Base-by-base conservation (phyloP, 2,113 vertebrate species). In the Rhegmatorhina hoffmannsi region DNA sequence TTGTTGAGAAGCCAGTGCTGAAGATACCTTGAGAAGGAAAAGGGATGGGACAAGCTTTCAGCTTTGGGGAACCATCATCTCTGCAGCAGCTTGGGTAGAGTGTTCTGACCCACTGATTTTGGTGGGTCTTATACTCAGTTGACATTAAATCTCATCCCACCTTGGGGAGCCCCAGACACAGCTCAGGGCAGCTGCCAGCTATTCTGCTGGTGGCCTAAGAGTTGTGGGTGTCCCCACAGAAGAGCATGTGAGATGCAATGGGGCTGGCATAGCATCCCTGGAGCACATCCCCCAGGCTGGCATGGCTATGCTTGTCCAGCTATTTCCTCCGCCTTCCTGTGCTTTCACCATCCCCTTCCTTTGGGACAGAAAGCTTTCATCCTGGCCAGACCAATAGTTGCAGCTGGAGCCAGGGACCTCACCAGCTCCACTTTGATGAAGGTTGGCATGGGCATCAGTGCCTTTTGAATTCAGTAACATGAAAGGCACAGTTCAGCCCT, bases 321-420 rank as follows among this genome's bases (percentile, higher is more conserved):
- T 92, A 86, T 95, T 96, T 95, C 86, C 91, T 92, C 88, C 0
- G 1, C 46, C 52, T 89, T 94, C 90, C 90, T 92, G 83, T 94
- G 64, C 92, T 90, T 94, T 94, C 83, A 90, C 52, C 55, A 62
- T 24, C 43, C 55, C 26, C 52, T 94, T 96, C 96, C 90, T 94
- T 75, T 94, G 90, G 79, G 92, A 86, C 50, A 2, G 3, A 87
- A 87, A 50, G 19, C 34, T 36, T 94, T 93, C 52, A 38, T 94
- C 69, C 44, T 81, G 81, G 34, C n/a, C 34, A 47, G 74, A 58
- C 64, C 8, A 2, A 20, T 20, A 91, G 66, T 76, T 0, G 1
- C 47, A 76, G 62, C n/a, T 43, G 53, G 68, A 87, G 74, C 56
- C 69, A 25, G 34, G 40, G 68, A 89, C 8, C 34, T 92, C 1